phyloP scores from a whole-genome alignment of 35 echinoderm and acorn worm species.

The Anneissia japonica region DNA sequence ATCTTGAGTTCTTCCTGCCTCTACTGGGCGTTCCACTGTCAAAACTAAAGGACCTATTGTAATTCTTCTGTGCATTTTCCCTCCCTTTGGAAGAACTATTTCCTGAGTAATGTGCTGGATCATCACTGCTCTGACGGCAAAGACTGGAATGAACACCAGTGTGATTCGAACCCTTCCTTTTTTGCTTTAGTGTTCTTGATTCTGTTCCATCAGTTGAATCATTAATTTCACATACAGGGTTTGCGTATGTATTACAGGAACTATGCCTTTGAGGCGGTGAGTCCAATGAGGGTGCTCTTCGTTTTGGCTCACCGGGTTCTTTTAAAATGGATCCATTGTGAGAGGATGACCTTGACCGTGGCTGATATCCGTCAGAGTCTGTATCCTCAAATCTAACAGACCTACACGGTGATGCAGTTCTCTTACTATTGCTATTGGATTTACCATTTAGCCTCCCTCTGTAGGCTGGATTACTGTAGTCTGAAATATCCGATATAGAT shows the following conservation, averaged over 20 bases:
- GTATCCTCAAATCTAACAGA: conserved; percentile 81
- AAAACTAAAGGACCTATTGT: no score
- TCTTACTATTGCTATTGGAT: background rate
- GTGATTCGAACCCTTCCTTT: background rate
- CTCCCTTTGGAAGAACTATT: background rate
- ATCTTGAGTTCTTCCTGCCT: background rate
- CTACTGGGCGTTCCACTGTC: background rate
- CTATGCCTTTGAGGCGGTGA: background rate
- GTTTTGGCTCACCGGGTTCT: background rate
- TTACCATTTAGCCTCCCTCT: background rate
- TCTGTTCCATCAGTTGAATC: background rate
- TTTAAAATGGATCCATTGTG: background rate
- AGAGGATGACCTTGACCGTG: background rate
- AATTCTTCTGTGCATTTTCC: background rate
- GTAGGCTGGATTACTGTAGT: conserved; percentile 17
- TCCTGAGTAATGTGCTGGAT: background rate
- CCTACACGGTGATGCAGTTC: conserved; percentile 51
- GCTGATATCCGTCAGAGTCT: background rate
- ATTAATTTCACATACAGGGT: background rate
- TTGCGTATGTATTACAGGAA: background rate
- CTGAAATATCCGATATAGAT: background rate
- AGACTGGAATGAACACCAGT: background rate
- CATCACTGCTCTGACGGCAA: background rate
- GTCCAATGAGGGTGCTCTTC: background rate
- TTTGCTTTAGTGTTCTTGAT: background rate